phyloP scores from a whole-genome alignment of 1,140 invertebrate genomes.

The Drosophila azteca region DNA sequence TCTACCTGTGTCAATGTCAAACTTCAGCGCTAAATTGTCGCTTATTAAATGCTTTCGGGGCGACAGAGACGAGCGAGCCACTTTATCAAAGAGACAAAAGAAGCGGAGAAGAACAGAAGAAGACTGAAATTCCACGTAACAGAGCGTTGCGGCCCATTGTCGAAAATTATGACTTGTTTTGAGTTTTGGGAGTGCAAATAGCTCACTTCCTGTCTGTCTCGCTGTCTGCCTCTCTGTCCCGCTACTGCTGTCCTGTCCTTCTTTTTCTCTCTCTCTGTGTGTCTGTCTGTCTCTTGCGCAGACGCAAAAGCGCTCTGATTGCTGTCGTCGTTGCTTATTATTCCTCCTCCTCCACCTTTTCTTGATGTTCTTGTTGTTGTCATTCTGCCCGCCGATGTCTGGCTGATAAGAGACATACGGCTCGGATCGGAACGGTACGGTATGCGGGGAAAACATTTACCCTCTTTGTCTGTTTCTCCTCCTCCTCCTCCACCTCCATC shows the following conservation, averaged over 20 bases:
- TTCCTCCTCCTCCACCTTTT: not conserved
- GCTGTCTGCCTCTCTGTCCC: not conserved
- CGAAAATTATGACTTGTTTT: conserved; percentile 82
- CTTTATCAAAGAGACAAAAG: conserved; percentile 46
- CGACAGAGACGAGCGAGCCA: conserved; percentile 42
- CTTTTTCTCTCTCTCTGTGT: conserved; percentile 14
- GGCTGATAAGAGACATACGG: conserved; percentile 57
- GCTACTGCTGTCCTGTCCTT: too few relatives aligned
- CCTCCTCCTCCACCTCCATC: conserved; percentile 5
- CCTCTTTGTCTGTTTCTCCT: conserved; percentile 22
- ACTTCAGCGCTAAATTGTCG: conserved; percentile 77
- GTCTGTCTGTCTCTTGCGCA: conserved; percentile 42
- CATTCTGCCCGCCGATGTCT: conserved; percentile 58
- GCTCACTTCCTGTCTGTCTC: conserved; percentile 73
- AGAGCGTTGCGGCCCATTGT: conserved; percentile 46
- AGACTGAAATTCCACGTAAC: conserved; percentile 66
- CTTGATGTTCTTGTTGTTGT: conserved; percentile 28
- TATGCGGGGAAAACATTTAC: conserved; percentile 30
- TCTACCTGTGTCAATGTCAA: conserved; percentile 76
- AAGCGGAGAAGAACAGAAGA: conserved; percentile 10
- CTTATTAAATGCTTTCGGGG: conserved; percentile 67
- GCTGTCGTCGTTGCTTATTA: conserved; percentile 26
- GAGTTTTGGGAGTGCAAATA: conserved; percentile 72
- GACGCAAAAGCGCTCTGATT: conserved; percentile 60
- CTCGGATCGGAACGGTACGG: not conserved